Base-by-base conservation (phyloP, 2,888 invertebrate species). In the Lissonota sp. region DNA sequence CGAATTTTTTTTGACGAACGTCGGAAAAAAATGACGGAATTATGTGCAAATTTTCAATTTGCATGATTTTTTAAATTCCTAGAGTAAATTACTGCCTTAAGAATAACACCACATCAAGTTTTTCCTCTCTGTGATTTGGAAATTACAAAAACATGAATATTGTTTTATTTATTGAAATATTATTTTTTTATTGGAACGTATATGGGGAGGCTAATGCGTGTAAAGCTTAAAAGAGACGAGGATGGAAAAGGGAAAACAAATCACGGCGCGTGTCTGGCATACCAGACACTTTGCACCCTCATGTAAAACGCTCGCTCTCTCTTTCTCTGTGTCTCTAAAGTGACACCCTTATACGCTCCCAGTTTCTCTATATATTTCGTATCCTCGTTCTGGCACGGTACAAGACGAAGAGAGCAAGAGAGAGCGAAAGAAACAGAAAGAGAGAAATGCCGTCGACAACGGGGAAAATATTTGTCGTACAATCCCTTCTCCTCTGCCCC, bases 231-330 rank as follows among this genome's bases (percentile, higher is more conserved):
- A 75, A 73, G 76, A 72, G 73, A 71, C 75, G 83, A 81, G 83
- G 83, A 85, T 85, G 82, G 83, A 82, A 77, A 84, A 87, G 89
- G 86, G 88, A 87, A 90, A 90, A 91, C 90, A 91, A 91, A 91
- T 91, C 91, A 90, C 90, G 85, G 85, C 89, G 90, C 91, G 90
- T 91, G 91, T 88, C 88, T 90, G 85, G 88, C 90, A 91, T 91
- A 91, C 91, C 91, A 88, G 90, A 90, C 88, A 88, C 90, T 90
- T 88, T 85, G 85, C 89, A 90, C 90, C 91, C 91, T 90, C 89
- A 90, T 90, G 90, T 90, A 90, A 90, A 91, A 87, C 86, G 86
- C 71, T 51, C 64, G 37, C 49, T 72, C 72, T 53, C 58, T 63
- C 37, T 57, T 49, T 78, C 53, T 57, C 73, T 62, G 58, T 58